Conservation (phyloP, 1,140 invertebrate species). For the Pseudomyrmex flavicornis region DNA sequence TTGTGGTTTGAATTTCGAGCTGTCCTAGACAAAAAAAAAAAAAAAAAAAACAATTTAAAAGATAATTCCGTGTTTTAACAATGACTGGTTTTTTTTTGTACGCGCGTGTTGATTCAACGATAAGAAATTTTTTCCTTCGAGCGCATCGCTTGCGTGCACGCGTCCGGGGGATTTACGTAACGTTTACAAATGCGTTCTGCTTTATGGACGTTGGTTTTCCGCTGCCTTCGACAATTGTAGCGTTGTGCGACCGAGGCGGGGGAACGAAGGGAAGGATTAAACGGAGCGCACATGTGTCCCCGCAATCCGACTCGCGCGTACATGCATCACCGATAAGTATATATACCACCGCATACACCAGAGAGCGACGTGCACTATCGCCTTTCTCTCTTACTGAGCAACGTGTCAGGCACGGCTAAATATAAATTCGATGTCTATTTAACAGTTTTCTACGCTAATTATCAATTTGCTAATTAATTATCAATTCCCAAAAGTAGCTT, state of each 20-base stretch:
- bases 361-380: conserved; percentile 1
- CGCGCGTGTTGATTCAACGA: neutral
- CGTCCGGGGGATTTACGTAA: conserved; percentile 32
- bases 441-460: neutral
- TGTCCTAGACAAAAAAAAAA: too few species aligned
- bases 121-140: conserved; percentile 1
- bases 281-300: conserved; percentile 34
- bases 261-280: neutral
- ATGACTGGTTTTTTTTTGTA: neutral
- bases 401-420: neutral
- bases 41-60: too few species aligned
- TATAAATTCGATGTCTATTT: neutral
- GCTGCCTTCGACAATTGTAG: conserved; percentile 7
- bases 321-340: conserved; percentile 15
- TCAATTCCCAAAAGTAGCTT: neutral
- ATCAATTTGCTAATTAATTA: neutral
- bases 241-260: neutral
- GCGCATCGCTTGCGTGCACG: neutral
- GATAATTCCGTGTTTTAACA: neutral
- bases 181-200: neutral
- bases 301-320: conserved; percentile 18
- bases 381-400: conserved; percentile 13
- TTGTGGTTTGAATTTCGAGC: too few species aligned
- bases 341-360: neutral
- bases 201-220: neutral